phyloP scores from a whole-genome alignment of 2,888 invertebrate species.

The Tuta absoluta region DNA sequence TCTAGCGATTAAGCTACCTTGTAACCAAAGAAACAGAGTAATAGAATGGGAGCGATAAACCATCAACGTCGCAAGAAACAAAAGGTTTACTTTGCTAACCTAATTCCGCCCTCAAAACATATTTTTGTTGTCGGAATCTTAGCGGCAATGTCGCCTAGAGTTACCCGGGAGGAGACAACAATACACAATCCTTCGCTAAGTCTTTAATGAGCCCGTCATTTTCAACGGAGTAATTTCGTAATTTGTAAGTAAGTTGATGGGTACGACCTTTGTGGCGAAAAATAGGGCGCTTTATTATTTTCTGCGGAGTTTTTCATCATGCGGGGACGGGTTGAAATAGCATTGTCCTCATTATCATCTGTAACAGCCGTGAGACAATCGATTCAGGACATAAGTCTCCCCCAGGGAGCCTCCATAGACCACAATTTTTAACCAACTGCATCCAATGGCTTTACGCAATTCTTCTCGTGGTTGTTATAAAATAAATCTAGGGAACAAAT shows the following conservation, averaged over 20 bases:
- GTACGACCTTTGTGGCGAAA: constrained; percentile 35
- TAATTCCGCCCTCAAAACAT: constrained; percentile 9
- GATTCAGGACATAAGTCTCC: no score
- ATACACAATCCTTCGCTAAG: constrained; percentile 45
- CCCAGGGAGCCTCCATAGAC: no score
- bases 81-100: constrained; percentile 9
- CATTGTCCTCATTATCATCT: no score
- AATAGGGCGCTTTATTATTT: background rate
- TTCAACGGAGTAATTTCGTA: constrained; percentile 46
- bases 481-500: no score
- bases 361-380: no score
- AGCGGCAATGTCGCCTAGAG: constrained; percentile 21
- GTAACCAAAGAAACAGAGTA: background rate
- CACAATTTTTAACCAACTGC: no score
- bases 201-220: constrained; percentile 46
- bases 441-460: no score
- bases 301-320: no score
- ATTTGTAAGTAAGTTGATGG: constrained; percentile 44
- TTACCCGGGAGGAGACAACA: constrained; percentile 30
- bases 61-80: constrained; percentile 6
- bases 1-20: background rate
- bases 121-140: constrained; percentile 13
- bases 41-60: background rate
- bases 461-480: no score
- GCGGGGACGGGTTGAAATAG: no score